Evolutionary conservation across 2,797 vertebrate species (phyloP).

Genomic region (Craterocephalus amniculus): DNA sequence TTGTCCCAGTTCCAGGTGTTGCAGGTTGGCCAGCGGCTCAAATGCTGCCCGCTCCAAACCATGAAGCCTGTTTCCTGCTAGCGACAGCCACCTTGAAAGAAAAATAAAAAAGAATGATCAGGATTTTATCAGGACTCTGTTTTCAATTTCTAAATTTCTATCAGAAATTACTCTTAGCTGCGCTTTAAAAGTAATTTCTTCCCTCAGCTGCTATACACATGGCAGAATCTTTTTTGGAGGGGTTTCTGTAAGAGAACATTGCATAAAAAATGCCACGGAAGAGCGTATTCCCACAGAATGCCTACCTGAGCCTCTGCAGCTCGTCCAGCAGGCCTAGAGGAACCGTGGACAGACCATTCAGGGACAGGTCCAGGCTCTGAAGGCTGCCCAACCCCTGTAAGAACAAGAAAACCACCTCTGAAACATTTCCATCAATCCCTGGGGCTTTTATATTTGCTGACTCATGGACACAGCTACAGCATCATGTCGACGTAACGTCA

Average conservation of each 20-base stretch:
- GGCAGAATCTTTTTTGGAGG: no score
- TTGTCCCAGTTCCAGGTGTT: conserved; percentile 92
- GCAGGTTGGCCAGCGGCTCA: conserved; percentile 91
- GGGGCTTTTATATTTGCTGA: conserved; percentile 11
- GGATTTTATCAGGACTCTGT: neutral
- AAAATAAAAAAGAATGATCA: neutral
- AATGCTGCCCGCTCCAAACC: conserved; percentile 94
- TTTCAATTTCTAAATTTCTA: neutral
- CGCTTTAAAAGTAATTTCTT: neutral
- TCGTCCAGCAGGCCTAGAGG: conserved; percentile 91
- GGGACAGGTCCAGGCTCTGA: conserved; percentile 92
- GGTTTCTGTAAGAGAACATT: neutral
- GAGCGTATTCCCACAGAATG: neutral
- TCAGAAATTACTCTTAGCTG: neutral
- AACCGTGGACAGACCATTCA: conserved; percentile 92
- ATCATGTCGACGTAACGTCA: conserved; percentile 11
- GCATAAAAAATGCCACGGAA: neutral
- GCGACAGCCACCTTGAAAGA: conserved; percentile 86
- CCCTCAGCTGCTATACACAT: neutral
- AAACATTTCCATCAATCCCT: neutral
- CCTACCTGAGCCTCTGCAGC: conserved; percentile 86
- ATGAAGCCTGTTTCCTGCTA: conserved; percentile 93
- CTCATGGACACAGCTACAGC: neutral
- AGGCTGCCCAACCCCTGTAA: conserved; percentile 85
- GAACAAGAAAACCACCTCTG: conserved; percentile 23